Evolutionary conservation across 2,113 vertebrate species (phyloP), one percentile per base, ranked within the genome.

Genomic region (Cheilinus undulatus): DNA sequence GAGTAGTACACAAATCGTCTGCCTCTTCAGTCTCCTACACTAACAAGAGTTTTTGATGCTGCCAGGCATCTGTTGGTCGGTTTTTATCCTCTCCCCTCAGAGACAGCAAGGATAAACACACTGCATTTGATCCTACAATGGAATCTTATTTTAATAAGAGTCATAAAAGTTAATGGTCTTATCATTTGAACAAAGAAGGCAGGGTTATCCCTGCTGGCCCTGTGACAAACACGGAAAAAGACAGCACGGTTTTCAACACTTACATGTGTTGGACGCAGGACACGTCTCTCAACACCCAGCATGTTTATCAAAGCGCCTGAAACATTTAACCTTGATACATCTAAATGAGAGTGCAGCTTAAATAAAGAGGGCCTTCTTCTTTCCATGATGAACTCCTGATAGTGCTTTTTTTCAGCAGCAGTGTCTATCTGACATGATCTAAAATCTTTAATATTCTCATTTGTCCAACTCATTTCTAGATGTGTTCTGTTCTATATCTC

Each of bases 311-410:
- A 32, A 17, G 8, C 0, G 0, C 30, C 63, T 54, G 50, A 65
- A 60, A 49, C 72, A 78, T 83, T 72, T 81, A 73, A 86, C 77
- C 54, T 86, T 84, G 63, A 75, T 69, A 61, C 45, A 66, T 78
- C 48, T 34, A 64, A 83, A 83, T 72, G 43, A 79, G 79, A 78
- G 38, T 24, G 17, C 17, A 51, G 42, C 56, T 64, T 57, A 82
- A 76, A 77, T 61, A 63, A 48, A 63, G 28, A 36, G 6, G 7
- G 14, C 48, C 40, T 58, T 64, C 17, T 48, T 65, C 50, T 48
- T 20, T 42, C 43, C 26, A 22, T 75, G 77, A 85, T 61, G 15
- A 76, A 64, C 76, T 66, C 69, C 24, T 34, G 10, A 56, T 46
- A 32, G 42, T 59, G 23, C 36, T 73, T 57, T 75, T 75, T 48